Evolutionary conservation across 1,140 invertebrate species (phyloP), one percentile per base, ranked within the genome.

Genomic region (Oedothorax gibbosus): DNA sequence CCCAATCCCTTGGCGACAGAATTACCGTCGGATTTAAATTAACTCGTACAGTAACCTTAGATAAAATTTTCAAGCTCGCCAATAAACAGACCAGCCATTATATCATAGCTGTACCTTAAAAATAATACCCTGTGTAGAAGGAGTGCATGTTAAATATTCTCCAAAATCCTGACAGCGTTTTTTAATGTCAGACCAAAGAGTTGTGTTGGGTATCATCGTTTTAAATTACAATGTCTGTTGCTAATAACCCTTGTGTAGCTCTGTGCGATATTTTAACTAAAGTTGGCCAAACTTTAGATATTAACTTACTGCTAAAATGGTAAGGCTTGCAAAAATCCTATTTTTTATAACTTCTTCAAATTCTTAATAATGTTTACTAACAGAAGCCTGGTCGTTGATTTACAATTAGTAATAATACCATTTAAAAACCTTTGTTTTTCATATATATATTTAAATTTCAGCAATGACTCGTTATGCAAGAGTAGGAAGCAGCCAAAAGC

Each of bases 391-490:
- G 57, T 15, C 6, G 57, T 62, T 15, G 57, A 3, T 62, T 62
- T 62, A 15, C 12, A 18, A 15, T 35, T 35, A 35, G 57, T 62
- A 62, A 62, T 62, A 12, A 62, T 12, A 15, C 18, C 12, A 12
- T 62, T 62, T 15, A 62, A 62, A 3, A 15, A 6, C 12, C 18
- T 12, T 18, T 12, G 57, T 15, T 62, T 62, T 2, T 62, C 18
- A 62, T 62, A 15, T 62, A 62, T 35, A 35, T 35, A 5, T 35
- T 35, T 35, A 35, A 35, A 35, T 35, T 35, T 35, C 35, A 35
- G 35, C 35, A 1, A 87, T 87, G 86, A 87, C 86, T 15, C 84
- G 86, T 10, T 82, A 50, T 35, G 78, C 72, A 5, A 76, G 85
- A 82, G 14, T 53, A 51, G 66, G 77, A 15, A 72, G 18, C 60